Percentiles rank a stretch among this genome's conserved stretches.
These are phyloP conservation scores for Thrips palmi DNA, from an alignment of 1,140 invertebrate genomes.

Conservation along the genomic window DNA sequence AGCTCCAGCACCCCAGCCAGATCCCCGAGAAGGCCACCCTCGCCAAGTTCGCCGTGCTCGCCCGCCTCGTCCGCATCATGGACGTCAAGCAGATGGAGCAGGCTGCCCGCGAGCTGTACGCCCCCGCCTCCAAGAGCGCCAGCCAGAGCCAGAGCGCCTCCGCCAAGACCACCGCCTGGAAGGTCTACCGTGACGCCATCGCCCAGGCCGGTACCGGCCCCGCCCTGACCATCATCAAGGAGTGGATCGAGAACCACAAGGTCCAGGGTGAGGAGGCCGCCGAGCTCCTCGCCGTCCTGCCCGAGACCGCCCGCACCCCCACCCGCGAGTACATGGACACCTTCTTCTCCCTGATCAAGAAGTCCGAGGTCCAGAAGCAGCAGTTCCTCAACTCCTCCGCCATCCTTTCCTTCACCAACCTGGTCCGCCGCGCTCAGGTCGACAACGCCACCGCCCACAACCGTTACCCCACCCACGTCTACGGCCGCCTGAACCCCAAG, in stretches of 20 bases:
- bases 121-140: constrained; percentile 16
- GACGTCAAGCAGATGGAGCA: constrained; percentile 31
- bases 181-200: constrained; percentile 37
- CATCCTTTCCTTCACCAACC: constrained; percentile 31
- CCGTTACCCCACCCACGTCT: constrained; percentile 39
- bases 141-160: constrained; percentile 10
- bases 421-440: constrained; percentile 34
- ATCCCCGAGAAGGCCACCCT: constrained; percentile 33
- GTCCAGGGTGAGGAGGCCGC: constrained; percentile 31
- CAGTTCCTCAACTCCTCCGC: constrained; percentile 27
- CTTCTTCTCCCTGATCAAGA: constrained; percentile 30
- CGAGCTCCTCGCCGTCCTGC: constrained; percentile 28
- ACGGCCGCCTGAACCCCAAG: constrained; percentile 28
- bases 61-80: constrained; percentile 34
- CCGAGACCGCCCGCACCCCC: constrained; percentile 31
- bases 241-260: constrained; percentile 35
- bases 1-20: constrained; percentile 32
- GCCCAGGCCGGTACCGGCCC: constrained; percentile 41
- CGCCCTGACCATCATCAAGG: constrained; percentile 33
- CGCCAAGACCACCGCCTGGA: constrained; percentile 26
- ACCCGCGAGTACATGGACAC: constrained; percentile 36
- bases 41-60: constrained; percentile 37
- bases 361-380: constrained; percentile 26
- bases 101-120: constrained; percentile 25
- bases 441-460: constrained; percentile 29